Base-by-base conservation (phyloP, 2,797 vertebrate species). In the Echeneis naucrates region DNA sequence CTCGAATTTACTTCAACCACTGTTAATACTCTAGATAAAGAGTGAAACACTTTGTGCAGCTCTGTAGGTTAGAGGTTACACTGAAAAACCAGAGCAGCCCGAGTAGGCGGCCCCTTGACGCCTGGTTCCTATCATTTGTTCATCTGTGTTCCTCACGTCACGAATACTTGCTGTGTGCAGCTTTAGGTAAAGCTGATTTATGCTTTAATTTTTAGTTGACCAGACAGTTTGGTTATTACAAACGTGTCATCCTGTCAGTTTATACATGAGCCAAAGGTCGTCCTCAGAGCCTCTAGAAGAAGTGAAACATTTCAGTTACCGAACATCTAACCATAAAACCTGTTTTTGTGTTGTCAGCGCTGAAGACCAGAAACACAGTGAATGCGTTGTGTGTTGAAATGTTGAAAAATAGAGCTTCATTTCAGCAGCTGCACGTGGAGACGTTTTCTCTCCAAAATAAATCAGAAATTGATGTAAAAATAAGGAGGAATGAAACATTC, bases 1-100 rank as follows among this genome's bases (percentile, higher is more conserved):
- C 0, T 50, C 40, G 57, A 16, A 24, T 64, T 24, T 7, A 52
- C 30, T 35, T 12, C 1, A 11, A 6, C 37, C 21, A 16, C 14
- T 17, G 2, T 27, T n/a, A 53, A 24, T 9, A 19, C 11, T 1
- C 19, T 32, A 42, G 53, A 26, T 17, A 27, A 24, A 2, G 30
- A 44, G 30, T 0, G 21, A 68, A 77, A 63, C 42, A 35, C 64
- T 69, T 69, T 52, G 48, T 23, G 7, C 52, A 75, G 70, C 78
- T 74, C 77, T 66, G 21, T 33, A 17, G 67, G 50, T 48, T 7
- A 44, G n/a, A 1, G 40, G 40, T 9, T 58, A 62, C 65, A 52
- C 53, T 51, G 58, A 77, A 53, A 30, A 42, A 45, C 17, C 40
- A 14, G 10, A 47, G 40, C 32, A 26, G 16, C 33, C 6, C 40